Evolutionary conservation across 2,113 vertebrate genomes (phyloP).

Genomic region (Paedocypris sp.): DNA sequence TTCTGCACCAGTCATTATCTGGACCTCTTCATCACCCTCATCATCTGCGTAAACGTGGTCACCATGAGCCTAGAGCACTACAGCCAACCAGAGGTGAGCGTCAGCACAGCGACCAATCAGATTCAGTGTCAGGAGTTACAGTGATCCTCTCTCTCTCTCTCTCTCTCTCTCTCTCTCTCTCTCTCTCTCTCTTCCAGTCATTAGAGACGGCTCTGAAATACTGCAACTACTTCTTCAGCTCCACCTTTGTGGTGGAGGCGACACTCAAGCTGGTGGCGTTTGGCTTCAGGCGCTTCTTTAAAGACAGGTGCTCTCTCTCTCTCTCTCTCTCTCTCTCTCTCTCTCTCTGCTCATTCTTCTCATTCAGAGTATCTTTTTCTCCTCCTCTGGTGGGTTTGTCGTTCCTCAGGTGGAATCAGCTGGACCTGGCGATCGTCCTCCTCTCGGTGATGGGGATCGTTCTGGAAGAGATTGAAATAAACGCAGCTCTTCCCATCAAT

Average conservation of each 20-base stretch:
- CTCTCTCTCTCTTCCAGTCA: constrained; percentile 58
- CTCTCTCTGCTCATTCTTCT: no score
- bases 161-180: no score
- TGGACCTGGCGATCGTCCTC: constrained; percentile 92
- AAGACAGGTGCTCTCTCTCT: constrained; percentile 74
- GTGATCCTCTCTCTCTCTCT: no score
- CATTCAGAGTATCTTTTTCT: neutral
- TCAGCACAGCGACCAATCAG: neutral
- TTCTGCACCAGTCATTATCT: constrained; percentile 96
- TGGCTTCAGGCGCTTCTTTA: constrained; percentile 91
- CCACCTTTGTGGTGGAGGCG: constrained; percentile 90
- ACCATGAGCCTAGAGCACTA: constrained; percentile 99
- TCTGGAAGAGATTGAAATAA: constrained; percentile 93
- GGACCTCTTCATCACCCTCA: constrained; percentile 96
- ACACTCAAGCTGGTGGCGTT: constrained; percentile 88
- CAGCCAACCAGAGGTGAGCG: constrained; percentile 84
- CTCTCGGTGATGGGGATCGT: constrained; percentile 96
- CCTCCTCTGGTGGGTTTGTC: neutral
- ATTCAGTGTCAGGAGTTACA: no score
- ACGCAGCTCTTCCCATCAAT: constrained; percentile 91
- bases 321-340: neutral
- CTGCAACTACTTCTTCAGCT: constrained; percentile 97
- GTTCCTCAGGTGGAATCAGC: constrained; percentile 82
- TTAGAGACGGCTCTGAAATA: constrained; percentile 86
- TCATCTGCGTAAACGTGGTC: constrained; percentile 97